Conservation (phyloP, 2,113 vertebrate species). For the Micronycteris hirsuta region DNA sequence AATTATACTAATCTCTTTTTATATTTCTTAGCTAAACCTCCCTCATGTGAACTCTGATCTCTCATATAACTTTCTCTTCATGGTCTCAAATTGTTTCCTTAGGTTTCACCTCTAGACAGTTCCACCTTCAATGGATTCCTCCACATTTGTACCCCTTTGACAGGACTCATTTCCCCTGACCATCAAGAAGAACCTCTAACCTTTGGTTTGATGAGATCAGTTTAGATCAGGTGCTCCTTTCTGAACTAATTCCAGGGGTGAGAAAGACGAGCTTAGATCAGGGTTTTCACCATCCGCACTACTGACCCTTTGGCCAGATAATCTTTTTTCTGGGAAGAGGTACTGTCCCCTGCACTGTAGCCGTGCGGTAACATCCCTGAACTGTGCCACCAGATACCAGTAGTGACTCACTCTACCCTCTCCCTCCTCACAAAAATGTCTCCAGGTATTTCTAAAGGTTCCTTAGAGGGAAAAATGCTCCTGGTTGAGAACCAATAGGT, state of each 20-base stretch:
- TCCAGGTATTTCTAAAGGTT: neutral
- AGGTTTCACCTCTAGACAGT: neutral
- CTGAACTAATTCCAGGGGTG: neutral
- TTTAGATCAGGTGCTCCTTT: neutral
- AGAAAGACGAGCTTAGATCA: neutral
- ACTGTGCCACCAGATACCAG: neutral
- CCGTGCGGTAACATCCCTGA: neutral
- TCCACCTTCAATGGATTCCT: neutral
- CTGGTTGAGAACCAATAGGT: neutral
- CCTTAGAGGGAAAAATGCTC: neutral
- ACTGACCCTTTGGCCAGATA: neutral
- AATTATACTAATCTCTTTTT: neutral
- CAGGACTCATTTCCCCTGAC: neutral
- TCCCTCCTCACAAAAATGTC: neutral
- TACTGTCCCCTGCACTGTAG: neutral
- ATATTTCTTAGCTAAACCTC: neutral
- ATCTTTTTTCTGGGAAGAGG: neutral
- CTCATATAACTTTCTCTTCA: neutral
- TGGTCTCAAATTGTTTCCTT: neutral
- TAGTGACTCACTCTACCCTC: rapidly evolving
- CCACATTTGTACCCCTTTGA: neutral
- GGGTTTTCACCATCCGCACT: neutral
- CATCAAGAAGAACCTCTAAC: neutral
- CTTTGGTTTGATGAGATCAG: neutral
- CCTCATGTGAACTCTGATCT: neutral